These are phyloP conservation scores for Nymphalis io DNA, from an alignment of 1,140 invertebrate species.

Conservation along the genomic window DNA sequence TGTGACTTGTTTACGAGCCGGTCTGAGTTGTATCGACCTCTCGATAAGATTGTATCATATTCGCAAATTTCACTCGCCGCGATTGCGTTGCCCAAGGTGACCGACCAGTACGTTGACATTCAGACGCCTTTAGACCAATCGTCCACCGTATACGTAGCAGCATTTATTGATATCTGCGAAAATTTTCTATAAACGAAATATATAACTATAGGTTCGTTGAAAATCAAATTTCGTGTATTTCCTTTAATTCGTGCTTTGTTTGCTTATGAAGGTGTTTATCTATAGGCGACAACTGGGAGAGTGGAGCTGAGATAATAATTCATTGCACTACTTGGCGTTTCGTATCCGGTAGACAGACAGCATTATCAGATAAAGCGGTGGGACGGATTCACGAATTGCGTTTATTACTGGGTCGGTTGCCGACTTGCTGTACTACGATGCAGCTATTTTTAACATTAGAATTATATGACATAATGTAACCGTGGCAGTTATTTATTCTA, in stretches of 20 bases:
- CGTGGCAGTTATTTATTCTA: conserved; percentile 23
- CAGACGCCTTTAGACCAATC: conserved; percentile 56
- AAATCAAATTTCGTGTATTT: too few species aligned
- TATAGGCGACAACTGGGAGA: conserved; percentile 7
- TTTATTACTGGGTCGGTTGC: conserved; percentile 36
- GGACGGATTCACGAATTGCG: conserved; percentile 33
- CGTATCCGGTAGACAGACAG: conserved; percentile 2
- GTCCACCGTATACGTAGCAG: conserved; percentile 16
- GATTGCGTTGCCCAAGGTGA: conserved; percentile 61
- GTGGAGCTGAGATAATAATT: background rate
- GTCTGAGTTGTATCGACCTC: conserved; percentile 33
- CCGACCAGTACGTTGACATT: conserved; percentile 72
- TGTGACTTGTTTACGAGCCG: conserved; percentile 29
- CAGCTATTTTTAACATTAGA: conserved; percentile 18
- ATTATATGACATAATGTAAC: conserved; percentile 21
- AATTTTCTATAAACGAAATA: background rate
- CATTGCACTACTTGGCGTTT: conserved; percentile 3
- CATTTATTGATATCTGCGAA: background rate
- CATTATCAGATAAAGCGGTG: conserved; percentile 34
- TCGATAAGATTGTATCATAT: conserved; percentile 36
- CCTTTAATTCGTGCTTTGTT: too few species aligned
- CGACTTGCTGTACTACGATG: conserved; percentile 9
- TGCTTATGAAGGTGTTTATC: background rate
- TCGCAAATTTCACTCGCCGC: conserved; percentile 47
- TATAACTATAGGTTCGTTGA: too few species aligned